phyloP scores from a whole-genome alignment of 2,797 vertebrate genomes.

The Poeciliopsis turneri region DNA sequence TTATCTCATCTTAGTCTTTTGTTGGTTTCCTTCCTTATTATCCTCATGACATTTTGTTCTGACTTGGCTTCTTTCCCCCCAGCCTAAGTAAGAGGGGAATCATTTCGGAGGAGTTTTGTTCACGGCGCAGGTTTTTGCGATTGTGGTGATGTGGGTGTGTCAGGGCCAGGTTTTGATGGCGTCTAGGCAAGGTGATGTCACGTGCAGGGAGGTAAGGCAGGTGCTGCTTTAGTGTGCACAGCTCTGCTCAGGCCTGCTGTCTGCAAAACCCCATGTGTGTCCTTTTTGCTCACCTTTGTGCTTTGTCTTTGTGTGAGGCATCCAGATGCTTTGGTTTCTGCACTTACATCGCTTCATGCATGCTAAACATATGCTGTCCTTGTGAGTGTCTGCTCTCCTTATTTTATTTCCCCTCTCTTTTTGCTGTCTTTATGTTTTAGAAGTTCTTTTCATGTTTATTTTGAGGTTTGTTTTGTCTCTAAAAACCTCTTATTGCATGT shows the following conservation, averaged over 20 bases:
- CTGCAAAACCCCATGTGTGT: slow-evolving; percentile 81
- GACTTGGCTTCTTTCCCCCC: slow-evolving; percentile 82
- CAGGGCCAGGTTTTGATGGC: slow-evolving; percentile 79
- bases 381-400: slow-evolving; percentile 65
- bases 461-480: slow-evolving; percentile 66
- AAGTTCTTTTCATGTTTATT: slow-evolving; percentile 47
- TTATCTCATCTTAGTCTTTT: slow-evolving; percentile 65
- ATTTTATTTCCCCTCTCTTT: slow-evolving; percentile 57
- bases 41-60: slow-evolving; percentile 79
- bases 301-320: slow-evolving; percentile 79
- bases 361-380: slow-evolving; percentile 77
- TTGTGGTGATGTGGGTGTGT: slow-evolving; percentile 74
- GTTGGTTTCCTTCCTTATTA: slow-evolving; percentile 73
- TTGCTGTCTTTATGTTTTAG: slow-evolving; percentile 57
- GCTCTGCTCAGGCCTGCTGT: slow-evolving; percentile 81
- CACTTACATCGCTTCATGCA: slow-evolving; percentile 83
- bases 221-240: slow-evolving; percentile 82
- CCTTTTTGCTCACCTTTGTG: slow-evolving; percentile 78
- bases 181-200: slow-evolving; percentile 75
- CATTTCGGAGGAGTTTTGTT: slow-evolving; percentile 73
- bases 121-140: slow-evolving; percentile 72
- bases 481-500: slow-evolving; percentile 73
- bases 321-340: slow-evolving; percentile 69
- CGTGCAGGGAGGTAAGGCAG: slow-evolving; percentile 82
- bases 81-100: slow-evolving; percentile 74